Evolutionary conservation across 1,140 invertebrate genomes (phyloP), one percentile per base, ranked within the genome.

Genomic region (Stegodyphus mimosarum): DNA sequence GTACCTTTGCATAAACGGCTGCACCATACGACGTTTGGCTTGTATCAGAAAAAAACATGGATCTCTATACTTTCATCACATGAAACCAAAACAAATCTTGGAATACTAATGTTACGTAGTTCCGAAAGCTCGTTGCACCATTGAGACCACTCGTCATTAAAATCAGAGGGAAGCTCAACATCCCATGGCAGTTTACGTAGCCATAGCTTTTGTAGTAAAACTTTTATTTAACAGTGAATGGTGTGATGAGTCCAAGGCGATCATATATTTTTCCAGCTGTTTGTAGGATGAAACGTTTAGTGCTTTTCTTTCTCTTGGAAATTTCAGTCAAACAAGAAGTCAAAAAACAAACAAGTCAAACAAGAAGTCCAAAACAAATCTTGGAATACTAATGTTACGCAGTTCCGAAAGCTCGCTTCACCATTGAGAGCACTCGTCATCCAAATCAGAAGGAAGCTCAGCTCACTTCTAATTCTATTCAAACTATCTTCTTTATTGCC

Each of bases 141-240:
- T 6, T 66, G 10, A 6, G 10, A 17, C 64, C 64, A 66, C 17
- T 66, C 17, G 17, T 66, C 17, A n/a, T n/a, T 11, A 66, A n/a
- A 66, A n/a, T 66, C 64, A 10, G 64, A 17, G n/a, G 64, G 64
- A n/a, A 66, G 17, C 11, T 11, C 17, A n/a, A n/a, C 64, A 17
- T 66, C 64, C 10, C 64, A 66, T 66, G 64, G 64, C n/a, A 66
- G n/a, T 66, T n/a, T n/a, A n/a, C n/a, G n/a, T n/a, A n/a, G n/a
- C n/a, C n/a, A n/a, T n/a, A n/a, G n/a, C n/a, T n/a, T 66, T 66
- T 66, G 64, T 7, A 66, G 10, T 7, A 66, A 17, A 66, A 11
- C 17, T 66, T 66, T 66, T 10, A 11, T 66, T n/a, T 66, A 11
- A 66, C 17, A 66, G 64, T 66, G n/a, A n/a, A 66, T 7, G 53